Percentiles rank a stretch among this genome's conserved stretches.
These are phyloP conservation scores for Sebastes fasciatus DNA, from an alignment of 2,113 vertebrate species.

Conservation along the genomic window DNA sequence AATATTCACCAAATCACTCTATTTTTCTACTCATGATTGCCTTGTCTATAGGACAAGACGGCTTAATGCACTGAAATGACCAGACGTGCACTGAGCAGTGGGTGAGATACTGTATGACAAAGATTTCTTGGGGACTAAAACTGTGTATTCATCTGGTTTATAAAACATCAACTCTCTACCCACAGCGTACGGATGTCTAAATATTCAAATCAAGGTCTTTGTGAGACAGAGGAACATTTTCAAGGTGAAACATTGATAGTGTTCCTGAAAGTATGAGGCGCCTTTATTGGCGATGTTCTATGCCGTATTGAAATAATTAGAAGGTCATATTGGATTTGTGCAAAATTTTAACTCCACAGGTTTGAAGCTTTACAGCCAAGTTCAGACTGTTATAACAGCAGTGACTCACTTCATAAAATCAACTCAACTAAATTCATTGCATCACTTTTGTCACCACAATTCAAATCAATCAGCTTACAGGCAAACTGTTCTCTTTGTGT, in stretches of 20 bases:
- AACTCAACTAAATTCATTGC: background rate
- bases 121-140: background rate
- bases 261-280: no score
- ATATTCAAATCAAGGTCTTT: background rate
- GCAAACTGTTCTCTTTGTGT: background rate
- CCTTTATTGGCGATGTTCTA: background rate
- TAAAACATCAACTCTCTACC: background rate
- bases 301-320: background rate
- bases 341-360: background rate
- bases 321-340: background rate
- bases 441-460: background rate
- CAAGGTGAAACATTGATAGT: background rate
- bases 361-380: constrained; percentile 6
- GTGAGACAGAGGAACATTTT: background rate
- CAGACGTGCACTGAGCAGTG: background rate
- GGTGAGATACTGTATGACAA: constrained; percentile 3
- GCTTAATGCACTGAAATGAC: constrained; percentile 32
- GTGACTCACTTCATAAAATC: constrained; percentile 32
- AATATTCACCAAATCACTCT: constrained; percentile 60
- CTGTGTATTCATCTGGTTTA: background rate
- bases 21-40: constrained; percentile 41
- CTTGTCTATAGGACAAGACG: constrained; percentile 45
- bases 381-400: constrained; percentile 12
- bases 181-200: background rate
- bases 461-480: background rate